A percentile compares a stretch with the other conserved stretches of the same genome.
phyloP scores from a whole-genome alignment of 2,888 invertebrate genomes.

The Melipona bicolor region DNA sequence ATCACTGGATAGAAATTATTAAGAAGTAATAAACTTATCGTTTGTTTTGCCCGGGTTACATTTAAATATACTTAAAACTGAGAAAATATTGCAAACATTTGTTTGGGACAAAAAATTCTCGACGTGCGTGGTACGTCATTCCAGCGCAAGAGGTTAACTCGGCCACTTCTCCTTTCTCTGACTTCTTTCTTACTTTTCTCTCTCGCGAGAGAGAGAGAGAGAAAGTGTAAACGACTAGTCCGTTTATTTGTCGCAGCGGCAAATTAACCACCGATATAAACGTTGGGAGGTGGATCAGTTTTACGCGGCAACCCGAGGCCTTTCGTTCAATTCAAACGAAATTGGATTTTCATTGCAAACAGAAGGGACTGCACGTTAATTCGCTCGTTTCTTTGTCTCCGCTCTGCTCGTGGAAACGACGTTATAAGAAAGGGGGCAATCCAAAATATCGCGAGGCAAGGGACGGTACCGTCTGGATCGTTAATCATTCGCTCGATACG shows the following conservation, averaged over 20 bases:
- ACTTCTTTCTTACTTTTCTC: neutral
- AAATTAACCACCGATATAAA: conserved; percentile 30
- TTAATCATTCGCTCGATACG: neutral
- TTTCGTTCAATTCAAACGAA: conserved; percentile 33
- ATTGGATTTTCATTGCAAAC: conserved; percentile 48
- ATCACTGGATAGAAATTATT: too few relatives aligned
- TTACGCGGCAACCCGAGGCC: conserved; percentile 32
- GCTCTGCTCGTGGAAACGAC: neutral
- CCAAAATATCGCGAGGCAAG: neutral
- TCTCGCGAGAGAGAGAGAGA: neutral
- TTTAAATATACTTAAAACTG: too few relatives aligned
- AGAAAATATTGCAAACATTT: too few relatives aligned
- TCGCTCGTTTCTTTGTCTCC: conserved; percentile 24
- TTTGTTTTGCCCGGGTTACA: too few relatives aligned
- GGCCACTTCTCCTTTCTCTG: neutral
- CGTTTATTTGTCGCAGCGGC: conserved; percentile 29
- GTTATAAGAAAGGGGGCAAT: neutral
- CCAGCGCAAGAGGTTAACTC: neutral
- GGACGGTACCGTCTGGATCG: neutral
- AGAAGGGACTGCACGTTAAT: conserved; percentile 30
- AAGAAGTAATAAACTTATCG: too few relatives aligned
- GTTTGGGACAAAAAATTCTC: too few relatives aligned
- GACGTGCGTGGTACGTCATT: too few relatives aligned
- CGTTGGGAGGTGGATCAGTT: conserved; percentile 31
- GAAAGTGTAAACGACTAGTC: neutral